Percentiles rank a stretch among this genome's conserved stretches.
Evolutionary conservation across 2,797 vertebrate species (phyloP).

Genomic region (Jordanella pulchra): DNA sequence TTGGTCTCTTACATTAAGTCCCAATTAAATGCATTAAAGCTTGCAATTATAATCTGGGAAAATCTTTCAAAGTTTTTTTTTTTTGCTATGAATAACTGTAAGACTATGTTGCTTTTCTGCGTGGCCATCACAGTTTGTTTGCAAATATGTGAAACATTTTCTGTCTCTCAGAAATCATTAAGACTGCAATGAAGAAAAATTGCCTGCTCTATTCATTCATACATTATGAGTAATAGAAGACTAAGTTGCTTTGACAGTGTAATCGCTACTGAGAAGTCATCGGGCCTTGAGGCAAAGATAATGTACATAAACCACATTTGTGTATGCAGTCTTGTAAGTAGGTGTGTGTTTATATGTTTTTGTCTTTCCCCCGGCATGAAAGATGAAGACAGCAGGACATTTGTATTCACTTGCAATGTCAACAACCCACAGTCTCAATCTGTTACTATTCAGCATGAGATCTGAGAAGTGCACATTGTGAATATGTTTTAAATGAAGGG

Average conservation of each 20-base stretch:
- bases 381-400: constrained; percentile 29
- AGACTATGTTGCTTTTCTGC: constrained; percentile 12
- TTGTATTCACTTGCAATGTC: constrained; percentile 33
- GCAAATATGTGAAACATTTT: constrained; percentile 19
- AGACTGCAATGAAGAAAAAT: constrained; percentile 32
- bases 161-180: constrained; percentile 9
- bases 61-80: neutral
- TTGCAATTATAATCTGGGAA: neutral
- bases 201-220: constrained; percentile 39
- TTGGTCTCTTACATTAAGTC: neutral
- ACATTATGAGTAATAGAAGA: constrained; percentile 56
- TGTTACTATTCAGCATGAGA: constrained; percentile 26
- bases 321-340: constrained; percentile 22
- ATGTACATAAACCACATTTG: constrained; percentile 53
- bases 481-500: constrained; percentile 29
- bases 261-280: constrained; percentile 39
- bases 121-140: constrained; percentile 19
- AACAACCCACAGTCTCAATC: constrained; percentile 31
- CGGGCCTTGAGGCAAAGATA: constrained; percentile 62
- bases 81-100: neutral
- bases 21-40: neutral
- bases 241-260: constrained; percentile 44
- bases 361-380: constrained; percentile 22
- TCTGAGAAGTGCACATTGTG: constrained; percentile 11
- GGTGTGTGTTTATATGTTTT: constrained; percentile 13